Base-by-base conservation (phyloP, 2,113 vertebrate species). In the Ciconia maguari region DNA sequence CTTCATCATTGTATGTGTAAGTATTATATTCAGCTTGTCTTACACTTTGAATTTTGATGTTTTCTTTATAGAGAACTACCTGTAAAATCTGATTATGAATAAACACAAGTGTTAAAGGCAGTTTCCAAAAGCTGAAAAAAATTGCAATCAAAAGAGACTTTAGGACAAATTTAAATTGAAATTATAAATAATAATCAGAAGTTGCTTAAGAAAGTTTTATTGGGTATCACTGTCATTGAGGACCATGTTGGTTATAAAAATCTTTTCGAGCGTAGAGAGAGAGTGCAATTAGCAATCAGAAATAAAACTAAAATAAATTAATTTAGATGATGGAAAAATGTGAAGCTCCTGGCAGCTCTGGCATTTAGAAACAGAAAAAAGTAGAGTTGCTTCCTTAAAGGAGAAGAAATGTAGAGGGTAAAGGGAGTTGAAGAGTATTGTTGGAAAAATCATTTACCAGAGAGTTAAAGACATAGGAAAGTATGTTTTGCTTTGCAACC, bases 1-100 rank as follows among this genome's bases (percentile, higher is more conserved):
- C 97, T 99, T 99, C 97, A 69, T 99, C 97, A 99, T 99, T 87
- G 99, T 99, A 32, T 98, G 97, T 77, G 98, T 99, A 97, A 98
- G 98, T 98, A 96, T 80, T 52, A 24, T 8, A 17, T 54, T 77
- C 55, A 89, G 6, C 44, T 89, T 41, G 34, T 62, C 21, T 57
- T 75, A 11, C 4, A 36, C 88, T 57, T 48, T 64, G 21, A 29
- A 38, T 89, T 68, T 54, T 70, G 11, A 5, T 74, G 9, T 60
- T 82, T 90, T 78, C 32, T 68, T 2, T 32, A 7, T 20, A 22
- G 14, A 81, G 5, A 85, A 22, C 13, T 70, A 41, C 11, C 25
- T 46, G 25, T 62, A 65, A 61, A 61, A 52, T 83, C 12, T 80
- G 41, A 27, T 49, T 61, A 15, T 72, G 17, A 80, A n/a, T 85